A percentile compares a stretch with the other conserved stretches of the same genome.
Conservation (phyloP, 2,797 vertebrate genomes). For the Enteromius radiatus region DNA sequence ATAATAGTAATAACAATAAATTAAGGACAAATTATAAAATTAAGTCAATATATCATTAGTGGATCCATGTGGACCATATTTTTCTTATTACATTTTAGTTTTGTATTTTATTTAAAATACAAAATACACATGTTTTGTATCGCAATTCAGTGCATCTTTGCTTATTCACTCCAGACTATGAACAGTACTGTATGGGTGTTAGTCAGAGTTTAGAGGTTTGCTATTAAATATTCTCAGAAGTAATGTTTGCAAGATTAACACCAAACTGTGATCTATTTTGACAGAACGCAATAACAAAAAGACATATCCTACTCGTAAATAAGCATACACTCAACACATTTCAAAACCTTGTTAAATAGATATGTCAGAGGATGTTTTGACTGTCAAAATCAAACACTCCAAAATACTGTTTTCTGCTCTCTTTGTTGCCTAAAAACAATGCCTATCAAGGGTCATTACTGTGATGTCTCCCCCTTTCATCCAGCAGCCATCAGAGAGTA, state of each 20-base stretch:
- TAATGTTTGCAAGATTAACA: not conserved
- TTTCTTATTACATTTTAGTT: not conserved
- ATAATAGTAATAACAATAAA: too few species aligned
- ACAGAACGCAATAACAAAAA: not conserved
- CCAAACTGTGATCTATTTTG: not conserved
- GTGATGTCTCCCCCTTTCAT: conserved; percentile 44
- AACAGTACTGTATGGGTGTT: not conserved
- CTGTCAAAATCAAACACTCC: conserved; percentile 28
- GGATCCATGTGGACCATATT: not conserved
- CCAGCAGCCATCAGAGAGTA: conserved; percentile 48
- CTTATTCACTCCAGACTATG: not conserved
- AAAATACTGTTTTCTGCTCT: conserved; percentile 14
- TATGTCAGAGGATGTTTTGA: not conserved
- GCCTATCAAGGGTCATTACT: conserved; percentile 35
- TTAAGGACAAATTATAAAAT: not conserved
- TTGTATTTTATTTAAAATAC: not conserved
- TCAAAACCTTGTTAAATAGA: not conserved
- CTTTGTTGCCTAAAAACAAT: conserved; percentile 32
- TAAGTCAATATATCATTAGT: not conserved
- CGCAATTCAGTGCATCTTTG: not conserved
- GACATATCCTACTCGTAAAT: not conserved
- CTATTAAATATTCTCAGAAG: not conserved
- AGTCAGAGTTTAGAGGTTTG: not conserved
- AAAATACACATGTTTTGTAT: not conserved
- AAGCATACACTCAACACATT: not conserved